phyloP scores from a whole-genome alignment of 2,888 invertebrate genomes.

The Mythimna vitellina region DNA sequence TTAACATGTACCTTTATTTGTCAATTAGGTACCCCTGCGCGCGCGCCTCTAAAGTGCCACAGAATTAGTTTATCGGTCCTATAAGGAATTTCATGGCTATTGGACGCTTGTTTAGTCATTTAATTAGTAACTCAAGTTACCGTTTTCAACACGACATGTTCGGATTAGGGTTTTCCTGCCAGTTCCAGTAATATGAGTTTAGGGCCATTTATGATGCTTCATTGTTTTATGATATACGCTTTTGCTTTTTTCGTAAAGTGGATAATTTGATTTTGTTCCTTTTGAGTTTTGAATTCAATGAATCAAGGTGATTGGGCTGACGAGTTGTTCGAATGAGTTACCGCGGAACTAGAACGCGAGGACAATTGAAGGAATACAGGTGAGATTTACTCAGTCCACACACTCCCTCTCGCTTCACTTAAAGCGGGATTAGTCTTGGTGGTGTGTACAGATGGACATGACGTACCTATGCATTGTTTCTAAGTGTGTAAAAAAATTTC shows the following conservation, averaged over 20 bases:
- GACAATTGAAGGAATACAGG: too few relatives aligned
- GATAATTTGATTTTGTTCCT: not conserved
- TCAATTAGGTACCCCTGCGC: conserved; percentile 75
- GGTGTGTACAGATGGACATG: too few relatives aligned
- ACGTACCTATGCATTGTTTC: too few relatives aligned
- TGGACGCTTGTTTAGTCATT: conserved; percentile 84
- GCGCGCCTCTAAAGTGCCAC: conserved; percentile 82
- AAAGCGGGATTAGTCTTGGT: too few relatives aligned
- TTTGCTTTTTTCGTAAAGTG: conserved; percentile 12
- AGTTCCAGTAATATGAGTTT: conserved; percentile 77
- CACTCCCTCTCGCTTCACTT: too few relatives aligned
- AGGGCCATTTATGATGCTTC: conserved; percentile 78
- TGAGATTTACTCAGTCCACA: too few relatives aligned
- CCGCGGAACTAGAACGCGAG: too few relatives aligned
- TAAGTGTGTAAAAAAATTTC: too few relatives aligned
- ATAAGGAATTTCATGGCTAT: conserved; percentile 89
- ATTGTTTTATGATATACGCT: conserved; percentile 78
- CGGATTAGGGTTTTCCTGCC: conserved; percentile 78
- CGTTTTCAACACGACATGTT: conserved; percentile 77
- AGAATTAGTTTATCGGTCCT: conserved; percentile 86
- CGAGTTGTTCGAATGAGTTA: too few relatives aligned
- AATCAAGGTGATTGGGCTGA: too few relatives aligned
- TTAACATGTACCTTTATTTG: conserved; percentile 83
- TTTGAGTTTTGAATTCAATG: not conserved
- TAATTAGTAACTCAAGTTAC: conserved; percentile 84